A percentile compares a stretch with the other conserved stretches of the same genome.
Conservation (phyloP, 1,140 invertebrate species). For the Drosophila eugracilis region DNA sequence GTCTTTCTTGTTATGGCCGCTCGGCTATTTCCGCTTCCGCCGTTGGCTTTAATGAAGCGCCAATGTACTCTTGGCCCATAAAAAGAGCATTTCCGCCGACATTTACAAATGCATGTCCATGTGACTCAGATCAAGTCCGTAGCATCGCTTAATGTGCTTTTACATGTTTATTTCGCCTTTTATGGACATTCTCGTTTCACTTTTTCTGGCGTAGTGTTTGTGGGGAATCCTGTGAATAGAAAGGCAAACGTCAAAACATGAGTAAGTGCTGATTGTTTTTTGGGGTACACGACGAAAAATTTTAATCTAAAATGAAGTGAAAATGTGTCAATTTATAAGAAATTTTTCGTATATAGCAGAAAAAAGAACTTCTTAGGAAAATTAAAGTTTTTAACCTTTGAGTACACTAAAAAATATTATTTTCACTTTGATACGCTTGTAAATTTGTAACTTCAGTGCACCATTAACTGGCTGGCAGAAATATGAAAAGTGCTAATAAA, state of each 20-base stretch:
- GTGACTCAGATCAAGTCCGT: slow-evolving; percentile 39
- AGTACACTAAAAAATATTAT: not conserved
- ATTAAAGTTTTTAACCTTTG: too few species aligned
- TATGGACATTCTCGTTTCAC: slow-evolving; percentile 49
- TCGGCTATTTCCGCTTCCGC: slow-evolving; percentile 71
- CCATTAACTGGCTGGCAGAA: slow-evolving; percentile 22
- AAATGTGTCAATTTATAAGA: not conserved
- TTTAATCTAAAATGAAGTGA: not conserved
- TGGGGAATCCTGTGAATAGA: slow-evolving; percentile 49
- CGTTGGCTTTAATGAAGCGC: slow-evolving; percentile 78
- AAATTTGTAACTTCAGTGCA: slow-evolving; percentile 1
- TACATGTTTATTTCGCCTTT: slow-evolving; percentile 80
- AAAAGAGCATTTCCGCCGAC: slow-evolving; percentile 68
- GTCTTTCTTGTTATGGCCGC: slow-evolving; percentile 41
- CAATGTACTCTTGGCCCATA: slow-evolving; percentile 70
- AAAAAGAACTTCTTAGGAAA: too few species aligned
- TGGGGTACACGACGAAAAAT: slow-evolving; percentile 8
- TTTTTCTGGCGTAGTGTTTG: slow-evolving; percentile 18
- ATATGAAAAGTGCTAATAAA: slow-evolving; percentile 79
- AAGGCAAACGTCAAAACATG: slow-evolving; percentile 39
- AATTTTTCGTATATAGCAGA: too few species aligned
- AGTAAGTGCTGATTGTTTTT: slow-evolving; percentile 19
- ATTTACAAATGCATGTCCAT: slow-evolving; percentile 49
- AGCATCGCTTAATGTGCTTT: slow-evolving; percentile 72
- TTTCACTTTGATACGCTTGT: not conserved